phyloP scores from a whole-genome alignment of 2,888 invertebrate genomes.

The Galeopsomyia nigrocyanea region DNA sequence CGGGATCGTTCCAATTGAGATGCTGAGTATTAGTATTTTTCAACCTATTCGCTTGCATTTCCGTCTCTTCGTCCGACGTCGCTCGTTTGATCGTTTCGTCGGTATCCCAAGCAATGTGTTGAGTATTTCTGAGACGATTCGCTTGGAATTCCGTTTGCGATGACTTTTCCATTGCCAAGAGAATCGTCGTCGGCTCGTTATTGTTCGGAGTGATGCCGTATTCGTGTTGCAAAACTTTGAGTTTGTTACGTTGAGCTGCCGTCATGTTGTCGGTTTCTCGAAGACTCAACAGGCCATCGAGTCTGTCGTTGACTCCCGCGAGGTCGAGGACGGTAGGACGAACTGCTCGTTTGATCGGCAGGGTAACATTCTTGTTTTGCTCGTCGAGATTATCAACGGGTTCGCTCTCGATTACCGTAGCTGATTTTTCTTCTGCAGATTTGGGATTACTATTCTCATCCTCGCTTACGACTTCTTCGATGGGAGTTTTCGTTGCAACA shows the following conservation, averaged over 20 bases:
- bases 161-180: conserved; percentile 8
- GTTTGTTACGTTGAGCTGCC: conserved; percentile 74
- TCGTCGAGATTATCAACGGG: conserved; percentile 10
- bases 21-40: conserved; percentile 52
- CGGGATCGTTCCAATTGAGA: conserved; percentile 41
- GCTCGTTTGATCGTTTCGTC: neutral
- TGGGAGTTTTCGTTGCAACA: neutral
- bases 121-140: conserved; percentile 48
- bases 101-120: conserved; percentile 30
- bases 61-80: conserved; percentile 29
- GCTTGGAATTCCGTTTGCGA: conserved; percentile 43
- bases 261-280: conserved; percentile 70
- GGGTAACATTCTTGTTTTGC: conserved; percentile 48
- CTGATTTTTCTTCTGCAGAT: neutral
- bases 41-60: conserved; percentile 47
- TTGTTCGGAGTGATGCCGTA: conserved; percentile 44
- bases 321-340: conserved; percentile 54
- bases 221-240: conserved; percentile 72
- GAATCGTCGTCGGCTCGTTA: conserved; percentile 26
- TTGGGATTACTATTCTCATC: conserved; percentile 42
- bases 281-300: conserved; percentile 43
- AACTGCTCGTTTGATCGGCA: conserved; percentile 35
- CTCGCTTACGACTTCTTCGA: neutral
- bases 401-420: neutral
- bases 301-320: conserved; percentile 20